Conservation (phyloP, 2,888 invertebrate genomes). For the Argyra leucocephala region DNA sequence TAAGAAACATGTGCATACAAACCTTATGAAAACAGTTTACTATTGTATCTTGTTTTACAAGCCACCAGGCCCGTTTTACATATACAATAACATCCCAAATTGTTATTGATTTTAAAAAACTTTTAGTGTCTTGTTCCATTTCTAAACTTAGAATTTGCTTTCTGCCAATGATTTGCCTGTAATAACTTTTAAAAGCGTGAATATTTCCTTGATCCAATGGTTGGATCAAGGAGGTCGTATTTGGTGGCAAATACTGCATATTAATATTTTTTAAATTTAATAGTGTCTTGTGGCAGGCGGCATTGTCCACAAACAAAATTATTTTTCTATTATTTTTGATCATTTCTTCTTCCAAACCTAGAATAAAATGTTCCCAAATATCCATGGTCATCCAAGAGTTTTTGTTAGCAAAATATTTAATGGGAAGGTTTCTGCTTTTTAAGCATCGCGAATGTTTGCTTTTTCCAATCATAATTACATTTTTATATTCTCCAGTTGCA, state of each 20-base stretch:
- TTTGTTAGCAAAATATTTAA: no score
- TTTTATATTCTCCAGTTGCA: no score
- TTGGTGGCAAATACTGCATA: slow-evolving; percentile 21
- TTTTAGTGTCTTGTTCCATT: slow-evolving; percentile 16
- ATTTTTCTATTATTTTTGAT: slow-evolving; percentile 21
- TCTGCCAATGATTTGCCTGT: slow-evolving; percentile 20
- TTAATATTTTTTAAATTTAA: slow-evolving; percentile 19
- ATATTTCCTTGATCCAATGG: slow-evolving; percentile 23
- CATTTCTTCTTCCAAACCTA: slow-evolving; percentile 23
- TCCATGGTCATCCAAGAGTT: no score
- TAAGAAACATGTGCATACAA: no score
- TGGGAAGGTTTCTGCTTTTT: no score
- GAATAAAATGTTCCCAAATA: no score
- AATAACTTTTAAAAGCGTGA: slow-evolving; percentile 21
- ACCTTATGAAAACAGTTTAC: slow-evolving; percentile 22
- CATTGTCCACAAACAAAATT: slow-evolving; percentile 23
- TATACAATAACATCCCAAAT: slow-evolving; percentile 19
- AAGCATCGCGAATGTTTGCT: no score
- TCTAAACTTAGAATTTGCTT: slow-evolving; percentile 22
- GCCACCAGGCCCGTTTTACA: slow-evolving; percentile 21
- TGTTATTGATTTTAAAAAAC: slow-evolving; percentile 20
- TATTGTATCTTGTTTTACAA: slow-evolving; percentile 20
- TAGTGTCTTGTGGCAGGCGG: slow-evolving; percentile 21
- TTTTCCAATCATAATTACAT: no score
- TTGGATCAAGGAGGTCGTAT: slow-evolving; percentile 20